Evolutionary conservation across 2,113 vertebrate genomes (phyloP).

Genomic region (Equus przewalskii): DNA sequence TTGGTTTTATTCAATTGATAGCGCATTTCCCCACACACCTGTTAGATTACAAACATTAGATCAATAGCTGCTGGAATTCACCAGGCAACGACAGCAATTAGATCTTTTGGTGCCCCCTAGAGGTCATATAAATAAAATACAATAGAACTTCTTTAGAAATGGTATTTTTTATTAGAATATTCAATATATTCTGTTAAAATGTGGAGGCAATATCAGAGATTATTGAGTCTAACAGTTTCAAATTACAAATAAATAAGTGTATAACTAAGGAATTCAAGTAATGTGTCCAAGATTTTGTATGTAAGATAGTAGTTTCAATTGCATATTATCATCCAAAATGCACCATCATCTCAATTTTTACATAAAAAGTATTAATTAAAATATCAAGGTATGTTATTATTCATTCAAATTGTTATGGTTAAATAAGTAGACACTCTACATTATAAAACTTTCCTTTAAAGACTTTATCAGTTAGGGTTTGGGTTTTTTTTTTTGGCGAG

Average conservation of each 20-base stretch:
- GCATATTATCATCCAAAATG: slow-evolving; percentile 50
- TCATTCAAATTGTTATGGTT: background rate
- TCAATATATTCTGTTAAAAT: slow-evolving; percentile 17
- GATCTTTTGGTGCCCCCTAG: slow-evolving; percentile 90
- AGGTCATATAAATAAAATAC: slow-evolving; percentile 76
- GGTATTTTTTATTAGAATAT: background rate
- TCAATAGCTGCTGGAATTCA: slow-evolving; percentile 77
- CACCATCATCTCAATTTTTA: background rate
- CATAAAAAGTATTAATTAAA: slow-evolving; percentile 40
- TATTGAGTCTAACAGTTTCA: background rate
- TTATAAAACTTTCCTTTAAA: background rate
- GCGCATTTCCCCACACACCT: slow-evolving; percentile 95
- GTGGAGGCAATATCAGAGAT: background rate
- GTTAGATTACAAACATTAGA: slow-evolving; percentile 87
- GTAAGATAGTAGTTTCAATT: slow-evolving; percentile 33
- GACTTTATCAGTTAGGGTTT: background rate
- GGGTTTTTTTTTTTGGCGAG: too few species aligned
- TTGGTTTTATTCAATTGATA: slow-evolving; percentile 93
- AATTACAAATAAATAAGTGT: background rate
- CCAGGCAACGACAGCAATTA: slow-evolving; percentile 75
- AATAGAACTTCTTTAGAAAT: slow-evolving; percentile 44
- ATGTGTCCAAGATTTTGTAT: background rate
- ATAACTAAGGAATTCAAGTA: background rate
- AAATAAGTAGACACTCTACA: background rate
- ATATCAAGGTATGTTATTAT: slow-evolving; percentile 38